These are phyloP conservation scores for Melanaphis sacchari DNA, from an alignment of 1,140 invertebrate genomes.

Conservation along the genomic window DNA sequence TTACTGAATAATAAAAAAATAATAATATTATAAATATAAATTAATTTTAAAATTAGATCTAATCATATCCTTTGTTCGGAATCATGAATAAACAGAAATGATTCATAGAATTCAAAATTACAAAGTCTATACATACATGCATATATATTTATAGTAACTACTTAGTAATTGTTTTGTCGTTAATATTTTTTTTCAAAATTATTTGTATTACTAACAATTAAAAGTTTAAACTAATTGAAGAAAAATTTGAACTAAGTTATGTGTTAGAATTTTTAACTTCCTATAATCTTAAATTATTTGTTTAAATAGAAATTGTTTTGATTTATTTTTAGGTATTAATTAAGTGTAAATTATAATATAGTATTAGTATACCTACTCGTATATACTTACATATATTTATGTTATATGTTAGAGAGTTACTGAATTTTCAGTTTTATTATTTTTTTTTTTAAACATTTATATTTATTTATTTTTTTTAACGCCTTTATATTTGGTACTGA, in stretches of 20 bases:
- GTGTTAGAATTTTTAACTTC: neutral
- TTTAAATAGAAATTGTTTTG: neutral
- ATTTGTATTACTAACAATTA: neutral
- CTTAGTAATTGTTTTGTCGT: neutral
- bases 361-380: no score
- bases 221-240: neutral
- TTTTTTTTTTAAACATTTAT: neutral
- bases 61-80: no score
- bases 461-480: neutral
- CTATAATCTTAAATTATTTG: neutral
- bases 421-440: neutral
- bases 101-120: neutral
- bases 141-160: neutral
- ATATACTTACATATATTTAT: no score
- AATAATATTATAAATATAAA: neutral
- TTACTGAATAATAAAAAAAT: no score
- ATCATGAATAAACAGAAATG: no score
- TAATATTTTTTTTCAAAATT: neutral
- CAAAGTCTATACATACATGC: no score
- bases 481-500: neutral
- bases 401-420: neutral
- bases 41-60: neutral
- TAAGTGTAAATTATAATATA: neutral
- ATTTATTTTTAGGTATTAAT: neutral
- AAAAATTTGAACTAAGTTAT: neutral